Conservation (phyloP, 2,888 invertebrate species). For the Labia minor region DNA sequence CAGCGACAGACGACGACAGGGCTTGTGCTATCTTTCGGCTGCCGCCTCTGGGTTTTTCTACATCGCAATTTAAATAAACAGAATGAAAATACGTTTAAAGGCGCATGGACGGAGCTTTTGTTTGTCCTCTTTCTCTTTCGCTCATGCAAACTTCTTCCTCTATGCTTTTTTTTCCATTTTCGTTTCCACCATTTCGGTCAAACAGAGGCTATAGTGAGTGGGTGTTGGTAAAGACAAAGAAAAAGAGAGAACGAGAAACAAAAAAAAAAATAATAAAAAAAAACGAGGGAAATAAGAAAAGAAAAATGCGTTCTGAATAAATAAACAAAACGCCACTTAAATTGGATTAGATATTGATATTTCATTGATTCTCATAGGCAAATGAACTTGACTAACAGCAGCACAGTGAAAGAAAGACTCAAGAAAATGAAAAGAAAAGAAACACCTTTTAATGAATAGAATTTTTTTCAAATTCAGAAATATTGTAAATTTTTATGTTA, state of each 20-base stretch:
- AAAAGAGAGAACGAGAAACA: too few relatives aligned
- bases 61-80: conserved; percentile 13
- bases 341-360: neutral
- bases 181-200: neutral
- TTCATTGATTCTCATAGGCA: neutral
- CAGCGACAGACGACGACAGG: neutral
- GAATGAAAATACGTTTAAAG: conserved; percentile 9
- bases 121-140: neutral
- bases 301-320: neutral
- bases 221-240: too few relatives aligned
- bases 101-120: conserved; percentile 13
- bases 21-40: neutral
- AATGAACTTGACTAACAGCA: too few relatives aligned
- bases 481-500: too few relatives aligned
- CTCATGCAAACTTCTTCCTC: neutral
- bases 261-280: too few relatives aligned
- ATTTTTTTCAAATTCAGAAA: too few relatives aligned
- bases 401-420: too few relatives aligned
- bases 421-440: too few relatives aligned
- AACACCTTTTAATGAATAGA: too few relatives aligned
- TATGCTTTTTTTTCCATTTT: neutral
- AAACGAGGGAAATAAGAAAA: neutral
- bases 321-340: neutral
- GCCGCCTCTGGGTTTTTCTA: neutral
- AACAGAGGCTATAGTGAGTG: neutral